Percentiles rank a stretch among this genome's conserved stretches.
These are phyloP conservation scores for Branchellion lobata DNA, from an alignment of 2,888 invertebrate species.

Conservation along the genomic window DNA sequence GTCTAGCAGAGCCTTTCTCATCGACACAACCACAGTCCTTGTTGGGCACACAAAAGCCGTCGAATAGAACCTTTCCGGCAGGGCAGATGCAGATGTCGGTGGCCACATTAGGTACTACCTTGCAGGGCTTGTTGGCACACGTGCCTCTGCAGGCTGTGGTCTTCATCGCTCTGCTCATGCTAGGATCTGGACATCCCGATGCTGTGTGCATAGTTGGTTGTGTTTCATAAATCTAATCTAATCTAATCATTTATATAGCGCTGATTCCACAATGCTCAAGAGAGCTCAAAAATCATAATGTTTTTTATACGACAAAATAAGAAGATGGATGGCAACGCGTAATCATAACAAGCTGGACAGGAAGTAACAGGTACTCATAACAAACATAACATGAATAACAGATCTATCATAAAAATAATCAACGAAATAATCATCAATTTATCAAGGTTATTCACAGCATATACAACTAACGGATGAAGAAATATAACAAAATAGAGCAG, in stretches of 20 bases:
- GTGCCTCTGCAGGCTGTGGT: constrained; percentile 20
- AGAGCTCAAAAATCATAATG: too few relatives aligned
- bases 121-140: constrained; percentile 1
- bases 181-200: neutral
- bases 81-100: constrained; percentile 24
- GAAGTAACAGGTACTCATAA: too few relatives aligned
- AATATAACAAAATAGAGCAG: too few relatives aligned
- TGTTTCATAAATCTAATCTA: neutral
- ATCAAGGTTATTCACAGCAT: too few relatives aligned
- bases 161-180: constrained; percentile 27
- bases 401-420: too few relatives aligned
- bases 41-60: constrained; percentile 21
- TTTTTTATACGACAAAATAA: too few relatives aligned
- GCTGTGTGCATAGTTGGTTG: neutral
- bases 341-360: too few relatives aligned
- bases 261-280: neutral
- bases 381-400: too few relatives aligned
- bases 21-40: constrained; percentile 34
- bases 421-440: too few relatives aligned
- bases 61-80: constrained; percentile 27
- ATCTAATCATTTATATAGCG: too few relatives aligned
- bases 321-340: too few relatives aligned
- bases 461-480: too few relatives aligned
- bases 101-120: constrained; percentile 7
- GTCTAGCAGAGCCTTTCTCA: neutral